Base-by-base conservation (phyloP, 2,888 invertebrate genomes). In the Xanthorhoe designata region DNA sequence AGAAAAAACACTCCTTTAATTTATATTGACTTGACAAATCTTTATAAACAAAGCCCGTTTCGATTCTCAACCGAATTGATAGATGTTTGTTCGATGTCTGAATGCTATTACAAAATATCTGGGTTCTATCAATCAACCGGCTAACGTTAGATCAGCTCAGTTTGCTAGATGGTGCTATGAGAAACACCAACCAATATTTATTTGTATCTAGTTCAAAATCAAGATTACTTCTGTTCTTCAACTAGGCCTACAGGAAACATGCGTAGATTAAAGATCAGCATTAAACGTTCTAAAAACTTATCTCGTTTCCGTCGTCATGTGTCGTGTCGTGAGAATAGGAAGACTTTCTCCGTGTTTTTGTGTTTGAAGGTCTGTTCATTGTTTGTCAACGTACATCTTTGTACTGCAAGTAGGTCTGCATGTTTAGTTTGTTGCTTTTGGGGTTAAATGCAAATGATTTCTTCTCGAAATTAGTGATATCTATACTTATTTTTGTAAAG, bases 301-400 rank as follows among this genome's bases (percentile, higher is more conserved):
- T 73, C 71, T 70, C 52, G 2, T 82, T 82, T 81, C 79, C 84
- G 80, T 74, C 77, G 79, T 79, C 81, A 79, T 81, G 7, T 82
- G 79, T 76, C 78, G 53, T 52, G 61, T 66, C 74, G 88, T 90
- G 90, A 86, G 90, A 90, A 89, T 81, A 86, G 86, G 86, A 81
- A 81, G 87, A 82, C 90, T 91, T 91, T 90, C 90, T 82, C 87
- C 42, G 19, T 49, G 29, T 45, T 55, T 63, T 64, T 64, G 54
- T 68, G 61, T 64, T 68, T 64, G 45, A 61, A 68, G 64, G 61
- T 64, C 50, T 51, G 29, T 42, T 63, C 53, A 49, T 64, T 68
- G 64, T 68, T 64, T 64, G 61, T 64, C 53, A 50, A 47, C 38
- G 18, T 51, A 47, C 64, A 59, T 29, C 53, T 29, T 32, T 61